Conservation (phyloP, 2,113 vertebrate species). For the Pyrgilauda ruficollis region DNA sequence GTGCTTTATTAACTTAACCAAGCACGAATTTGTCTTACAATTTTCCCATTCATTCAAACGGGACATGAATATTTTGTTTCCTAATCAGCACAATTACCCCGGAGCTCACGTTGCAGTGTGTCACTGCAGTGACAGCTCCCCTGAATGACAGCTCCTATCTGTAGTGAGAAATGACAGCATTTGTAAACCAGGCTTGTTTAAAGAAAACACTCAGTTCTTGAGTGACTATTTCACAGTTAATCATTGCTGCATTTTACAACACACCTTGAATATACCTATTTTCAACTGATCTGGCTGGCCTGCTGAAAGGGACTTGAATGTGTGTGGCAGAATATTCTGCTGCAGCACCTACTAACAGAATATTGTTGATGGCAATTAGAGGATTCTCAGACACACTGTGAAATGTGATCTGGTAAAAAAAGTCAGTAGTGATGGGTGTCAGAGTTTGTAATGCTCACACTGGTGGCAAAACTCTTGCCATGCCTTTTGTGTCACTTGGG, state of each 20-base stretch:
- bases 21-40: background rate
- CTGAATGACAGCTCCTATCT: background rate
- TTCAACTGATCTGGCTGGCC: background rate
- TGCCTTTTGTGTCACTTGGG: background rate
- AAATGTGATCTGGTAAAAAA: background rate
- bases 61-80: conserved; percentile 5
- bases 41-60: background rate
- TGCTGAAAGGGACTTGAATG: background rate
- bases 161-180: background rate
- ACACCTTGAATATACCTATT: background rate
- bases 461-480: background rate
- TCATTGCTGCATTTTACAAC: background rate
- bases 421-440: background rate
- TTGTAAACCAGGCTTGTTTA: background rate
- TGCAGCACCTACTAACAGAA: too few relatives aligned
- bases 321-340: background rate
- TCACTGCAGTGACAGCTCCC: background rate
- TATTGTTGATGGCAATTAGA: background rate
- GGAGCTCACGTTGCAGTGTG: background rate
- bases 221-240: background rate
- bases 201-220: background rate
- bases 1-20: background rate
- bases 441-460: background rate
- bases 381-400: background rate
- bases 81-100: background rate